Percentiles rank a stretch among this genome's conserved stretches.
phyloP scores from a whole-genome alignment of 2,797 vertebrate species.

The Crocodylus rhombifer region DNA sequence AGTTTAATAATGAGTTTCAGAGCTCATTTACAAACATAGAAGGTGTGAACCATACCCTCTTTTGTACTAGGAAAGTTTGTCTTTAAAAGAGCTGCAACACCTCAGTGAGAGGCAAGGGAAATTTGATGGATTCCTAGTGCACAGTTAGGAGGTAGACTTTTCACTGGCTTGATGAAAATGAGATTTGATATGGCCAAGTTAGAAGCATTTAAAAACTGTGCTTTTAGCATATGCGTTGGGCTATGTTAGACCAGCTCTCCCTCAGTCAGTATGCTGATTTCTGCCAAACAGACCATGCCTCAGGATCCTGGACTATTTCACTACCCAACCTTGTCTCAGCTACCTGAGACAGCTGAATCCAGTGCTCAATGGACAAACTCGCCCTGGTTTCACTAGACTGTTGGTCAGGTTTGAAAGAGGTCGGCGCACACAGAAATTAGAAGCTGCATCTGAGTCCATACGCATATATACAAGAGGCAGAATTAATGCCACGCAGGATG shows the following conservation, averaged over 20 bases:
- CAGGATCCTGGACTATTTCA: accelerated
- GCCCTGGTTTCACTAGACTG: background rate
- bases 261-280: background rate
- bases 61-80: background rate
- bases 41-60: accelerated
- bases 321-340: accelerated
- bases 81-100: background rate
- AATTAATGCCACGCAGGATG: background rate
- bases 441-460: background rate
- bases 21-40: accelerated
- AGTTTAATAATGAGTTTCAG: accelerated
- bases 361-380: background rate
- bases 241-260: accelerated
- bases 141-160: accelerated
- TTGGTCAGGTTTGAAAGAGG: background rate
- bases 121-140: accelerated
- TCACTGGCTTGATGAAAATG: accelerated
- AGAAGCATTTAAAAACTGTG: accelerated
- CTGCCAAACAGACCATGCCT: accelerated
- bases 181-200: background rate
- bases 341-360: background rate
- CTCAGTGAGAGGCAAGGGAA: accelerated
- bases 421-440: background rate
- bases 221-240: accelerated
- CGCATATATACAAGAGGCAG: background rate